Evolutionary conservation across 2,888 invertebrate species (phyloP).

Genomic region (Aethes cnicana): DNA sequence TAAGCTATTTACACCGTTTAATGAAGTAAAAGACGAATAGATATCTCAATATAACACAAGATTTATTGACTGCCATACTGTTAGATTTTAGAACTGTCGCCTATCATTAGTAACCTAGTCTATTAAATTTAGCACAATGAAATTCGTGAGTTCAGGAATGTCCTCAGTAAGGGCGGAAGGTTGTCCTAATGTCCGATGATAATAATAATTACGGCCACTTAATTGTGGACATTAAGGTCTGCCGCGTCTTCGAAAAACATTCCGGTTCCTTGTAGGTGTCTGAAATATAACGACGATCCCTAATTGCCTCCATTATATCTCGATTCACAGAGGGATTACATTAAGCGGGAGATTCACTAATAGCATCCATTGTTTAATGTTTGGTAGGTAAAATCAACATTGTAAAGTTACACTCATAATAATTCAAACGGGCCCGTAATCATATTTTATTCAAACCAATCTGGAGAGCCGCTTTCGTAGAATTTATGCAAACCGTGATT

Average conservation of each 20-base stretch:
- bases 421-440: conserved; percentile 6
- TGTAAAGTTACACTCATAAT: conserved; percentile 14
- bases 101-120: conserved; percentile 3
- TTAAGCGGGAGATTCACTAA: conserved; percentile 9
- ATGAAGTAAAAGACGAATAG: no score
- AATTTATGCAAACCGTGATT: conserved; percentile 26
- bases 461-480: conserved; percentile 3
- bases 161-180: no score
- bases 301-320: conserved; percentile 13
- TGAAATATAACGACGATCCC: conserved; percentile 9
- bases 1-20: no score
- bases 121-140: not conserved
- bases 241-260: conserved; percentile 10
- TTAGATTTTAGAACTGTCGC: no score
- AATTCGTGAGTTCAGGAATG: not conserved
- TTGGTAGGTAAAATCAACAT: conserved; percentile 4
- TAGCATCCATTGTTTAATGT: conserved; percentile 9
- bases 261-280: conserved; percentile 7
- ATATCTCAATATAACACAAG: no score
- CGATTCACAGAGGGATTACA: conserved; percentile 6
- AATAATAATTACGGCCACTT: conserved; percentile 15
- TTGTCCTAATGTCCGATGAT: conserved; percentile 13
- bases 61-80: no score
- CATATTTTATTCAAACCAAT: conserved; percentile 28
- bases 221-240: conserved; percentile 11